Conservation (phyloP, 2,113 vertebrate genomes). For the Laticauda colubrina region DNA sequence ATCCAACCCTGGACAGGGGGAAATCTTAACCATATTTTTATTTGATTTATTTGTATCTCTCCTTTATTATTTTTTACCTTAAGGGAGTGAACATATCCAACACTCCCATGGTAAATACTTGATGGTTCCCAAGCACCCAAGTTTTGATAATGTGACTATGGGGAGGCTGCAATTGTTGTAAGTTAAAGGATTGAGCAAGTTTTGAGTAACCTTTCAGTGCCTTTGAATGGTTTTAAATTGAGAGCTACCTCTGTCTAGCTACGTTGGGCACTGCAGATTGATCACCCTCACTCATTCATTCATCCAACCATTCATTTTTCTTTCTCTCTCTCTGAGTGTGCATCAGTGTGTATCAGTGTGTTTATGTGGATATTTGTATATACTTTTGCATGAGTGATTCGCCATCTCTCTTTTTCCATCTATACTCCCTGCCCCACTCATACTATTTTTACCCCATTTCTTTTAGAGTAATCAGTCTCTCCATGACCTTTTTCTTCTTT, state of each 20-base stretch:
- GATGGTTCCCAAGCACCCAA: background rate
- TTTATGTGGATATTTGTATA: background rate
- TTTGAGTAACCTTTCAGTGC: background rate
- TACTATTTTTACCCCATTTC: background rate
- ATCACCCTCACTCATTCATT: background rate
- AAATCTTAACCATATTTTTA: too few relatives aligned
- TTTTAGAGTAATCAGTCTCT: background rate
- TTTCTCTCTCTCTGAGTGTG: background rate
- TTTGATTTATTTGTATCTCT: too few relatives aligned
- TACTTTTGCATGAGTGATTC: background rate
- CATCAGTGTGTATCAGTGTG: background rate
- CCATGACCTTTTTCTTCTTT: background rate
- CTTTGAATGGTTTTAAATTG: background rate
- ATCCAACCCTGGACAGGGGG: too few relatives aligned
- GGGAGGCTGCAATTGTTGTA: background rate
- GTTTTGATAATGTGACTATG: background rate
- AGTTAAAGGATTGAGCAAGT: background rate
- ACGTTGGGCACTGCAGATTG: background rate
- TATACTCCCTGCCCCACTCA: rapidly evolving
- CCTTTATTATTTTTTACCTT: too few relatives aligned
- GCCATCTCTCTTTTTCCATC: background rate
- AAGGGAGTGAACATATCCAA: background rate
- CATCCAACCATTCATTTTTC: background rate
- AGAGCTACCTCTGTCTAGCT: background rate
- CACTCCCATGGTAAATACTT: background rate